Base-by-base conservation (phyloP, 2,888 invertebrate genomes). In the Agrochola circellaris region DNA sequence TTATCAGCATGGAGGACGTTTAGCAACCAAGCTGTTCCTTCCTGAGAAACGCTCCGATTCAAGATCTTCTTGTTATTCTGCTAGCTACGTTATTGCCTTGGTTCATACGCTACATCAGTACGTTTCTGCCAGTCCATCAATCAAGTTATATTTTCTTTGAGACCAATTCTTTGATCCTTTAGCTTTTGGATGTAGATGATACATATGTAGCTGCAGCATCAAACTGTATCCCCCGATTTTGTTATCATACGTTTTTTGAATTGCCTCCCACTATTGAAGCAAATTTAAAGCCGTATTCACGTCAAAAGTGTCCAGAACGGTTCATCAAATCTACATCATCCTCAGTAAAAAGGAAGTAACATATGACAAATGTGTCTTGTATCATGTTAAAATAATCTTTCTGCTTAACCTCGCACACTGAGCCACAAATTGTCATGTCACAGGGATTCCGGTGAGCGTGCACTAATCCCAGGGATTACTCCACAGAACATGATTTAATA, bases 401-500 rank as follows among this genome's bases (percentile, higher is more conserved):
- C 66, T 66, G 73, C 82, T 87, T 87, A 89, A 89, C 88, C 89
- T 88, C 79, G 67, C 86, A 82, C 82, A 75, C 77, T 72, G 78
- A 73, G 86, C 92, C 93, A 93, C 93, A 93, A 93, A 91, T 92
- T 87, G 90, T 90, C 86, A 87, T 88, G 91, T 93, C 89, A 83
- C 73, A 77, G 79, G 88, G 90, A 92, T 92, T 87, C 85, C 80
- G 73, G 83, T 91, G 91, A 92, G 89, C 91, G 79, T 85, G 80
- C 83, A 76, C 89, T 95, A 94, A 95, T 93, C 94, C 93, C 51
- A 0, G 6, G 87, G 93, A 89, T 92, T 90, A 90, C 81, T 84
- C 70, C 58, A 83, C 82, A 60, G 58, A 64, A 68, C 88, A 92
- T 94, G 95, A 95, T 95, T 94, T 95, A 95, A 86, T 86, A 88